A percentile compares a stretch with the other conserved stretches of the same genome.
Evolutionary conservation across 2,113 vertebrate species (phyloP).

Genomic region (Strix aluco): DNA sequence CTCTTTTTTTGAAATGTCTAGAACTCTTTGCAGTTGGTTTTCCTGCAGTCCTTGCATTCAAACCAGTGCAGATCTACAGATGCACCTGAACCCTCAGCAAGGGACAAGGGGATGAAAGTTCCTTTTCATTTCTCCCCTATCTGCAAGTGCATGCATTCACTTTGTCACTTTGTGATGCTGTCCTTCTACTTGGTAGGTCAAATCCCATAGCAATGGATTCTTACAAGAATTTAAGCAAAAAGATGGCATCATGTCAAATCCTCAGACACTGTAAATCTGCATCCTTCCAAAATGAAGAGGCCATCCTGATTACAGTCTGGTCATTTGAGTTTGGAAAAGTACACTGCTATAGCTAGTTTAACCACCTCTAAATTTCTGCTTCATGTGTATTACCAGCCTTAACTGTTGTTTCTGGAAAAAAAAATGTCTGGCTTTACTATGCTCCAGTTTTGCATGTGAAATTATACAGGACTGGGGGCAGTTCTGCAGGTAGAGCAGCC

Average conservation of each 20-base stretch:
- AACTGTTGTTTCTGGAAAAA: not conserved
- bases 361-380: not conserved
- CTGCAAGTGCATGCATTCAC: not conserved
- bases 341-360: not conserved
- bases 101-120: not conserved
- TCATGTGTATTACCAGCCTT: not conserved
- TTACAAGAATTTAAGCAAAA: not conserved
- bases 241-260: not conserved
- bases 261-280: not conserved
- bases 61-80: not conserved
- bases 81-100: not conserved
- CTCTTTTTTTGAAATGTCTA: not conserved
- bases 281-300: not conserved
- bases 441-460: not conserved
- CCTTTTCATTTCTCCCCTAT: not conserved
- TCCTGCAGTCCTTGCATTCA: not conserved
- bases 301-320: not conserved
- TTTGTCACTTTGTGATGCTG: not conserved
- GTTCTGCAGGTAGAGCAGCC: not conserved
- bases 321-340: not conserved
- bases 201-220: not conserved
- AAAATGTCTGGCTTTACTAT: not conserved
- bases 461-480: not conserved
- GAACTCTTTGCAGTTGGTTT: not conserved
- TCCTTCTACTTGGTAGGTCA: not conserved